phyloP scores from a whole-genome alignment of 2,113 vertebrate species.

The Vidua macroura region DNA sequence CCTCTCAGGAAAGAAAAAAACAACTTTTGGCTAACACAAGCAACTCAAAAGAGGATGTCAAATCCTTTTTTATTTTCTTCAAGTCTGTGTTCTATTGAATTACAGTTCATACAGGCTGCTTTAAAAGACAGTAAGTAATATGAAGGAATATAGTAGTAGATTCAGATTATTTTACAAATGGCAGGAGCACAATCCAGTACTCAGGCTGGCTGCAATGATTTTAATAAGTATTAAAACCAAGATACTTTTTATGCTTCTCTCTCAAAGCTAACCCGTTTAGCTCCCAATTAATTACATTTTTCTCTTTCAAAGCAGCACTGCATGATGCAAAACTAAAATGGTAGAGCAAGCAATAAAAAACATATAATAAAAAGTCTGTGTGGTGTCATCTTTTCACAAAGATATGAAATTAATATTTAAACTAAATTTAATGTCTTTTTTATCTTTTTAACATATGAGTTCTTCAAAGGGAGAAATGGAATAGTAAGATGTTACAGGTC shows the following conservation, averaged over 20 bases:
- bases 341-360: neutral
- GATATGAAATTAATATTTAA: neutral
- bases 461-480: neutral
- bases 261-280: accelerated
- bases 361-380: neutral
- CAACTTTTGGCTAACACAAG: neutral
- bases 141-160: neutral
- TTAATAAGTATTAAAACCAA: neutral
- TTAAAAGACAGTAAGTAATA: neutral
- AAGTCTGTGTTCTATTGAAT: neutral
- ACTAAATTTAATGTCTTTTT: neutral
- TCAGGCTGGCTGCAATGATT: neutral
- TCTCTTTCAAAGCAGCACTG: neutral
- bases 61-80: neutral
- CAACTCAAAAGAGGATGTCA: neutral
- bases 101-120: neutral
- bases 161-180: neutral
- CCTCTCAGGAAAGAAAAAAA: neutral
- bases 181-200: neutral
- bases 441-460: neutral
- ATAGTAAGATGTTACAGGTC: neutral
- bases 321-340: neutral
- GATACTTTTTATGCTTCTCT: neutral
- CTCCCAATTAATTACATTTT: neutral
- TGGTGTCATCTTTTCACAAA: neutral